Conservation (phyloP, 2,113 vertebrate genomes). For the Rhabdornis inornatus region DNA sequence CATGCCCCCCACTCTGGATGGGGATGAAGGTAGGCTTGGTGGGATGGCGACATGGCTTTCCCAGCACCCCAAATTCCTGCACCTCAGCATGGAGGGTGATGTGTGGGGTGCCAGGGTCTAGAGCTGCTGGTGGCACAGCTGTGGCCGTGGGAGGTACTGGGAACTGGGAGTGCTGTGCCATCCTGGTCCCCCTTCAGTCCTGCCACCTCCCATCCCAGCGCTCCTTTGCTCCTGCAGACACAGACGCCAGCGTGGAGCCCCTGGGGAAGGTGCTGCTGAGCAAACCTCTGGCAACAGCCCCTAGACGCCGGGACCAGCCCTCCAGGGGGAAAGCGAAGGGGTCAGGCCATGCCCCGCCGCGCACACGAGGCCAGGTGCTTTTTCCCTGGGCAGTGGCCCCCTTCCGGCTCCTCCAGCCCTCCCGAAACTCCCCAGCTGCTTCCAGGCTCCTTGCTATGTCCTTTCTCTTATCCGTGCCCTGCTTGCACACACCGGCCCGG, state of each 20-base stretch:
- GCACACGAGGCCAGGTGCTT: conserved; percentile 2
- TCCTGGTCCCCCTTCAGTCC: neutral
- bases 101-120: accelerated
- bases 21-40: neutral
- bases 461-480: neutral
- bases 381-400: accelerated
- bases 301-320: neutral
- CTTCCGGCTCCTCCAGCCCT: accelerated
- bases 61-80: neutral
- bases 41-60: neutral
- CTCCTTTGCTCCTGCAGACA: neutral
- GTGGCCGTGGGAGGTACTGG: neutral
- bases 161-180: neutral
- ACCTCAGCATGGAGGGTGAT: neutral
- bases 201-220: accelerated
- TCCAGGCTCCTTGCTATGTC: neutral
- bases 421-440: accelerated
- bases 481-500: too few species aligned
- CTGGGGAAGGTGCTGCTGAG: conserved; percentile 2
- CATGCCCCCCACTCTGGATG: accelerated
- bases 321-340: neutral
- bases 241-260: neutral
- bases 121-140: neutral
- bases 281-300: neutral
- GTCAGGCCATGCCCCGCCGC: accelerated